Base-by-base conservation (phyloP, 1,140 invertebrate genomes). In the Akabosia matsudoensis region DNA sequence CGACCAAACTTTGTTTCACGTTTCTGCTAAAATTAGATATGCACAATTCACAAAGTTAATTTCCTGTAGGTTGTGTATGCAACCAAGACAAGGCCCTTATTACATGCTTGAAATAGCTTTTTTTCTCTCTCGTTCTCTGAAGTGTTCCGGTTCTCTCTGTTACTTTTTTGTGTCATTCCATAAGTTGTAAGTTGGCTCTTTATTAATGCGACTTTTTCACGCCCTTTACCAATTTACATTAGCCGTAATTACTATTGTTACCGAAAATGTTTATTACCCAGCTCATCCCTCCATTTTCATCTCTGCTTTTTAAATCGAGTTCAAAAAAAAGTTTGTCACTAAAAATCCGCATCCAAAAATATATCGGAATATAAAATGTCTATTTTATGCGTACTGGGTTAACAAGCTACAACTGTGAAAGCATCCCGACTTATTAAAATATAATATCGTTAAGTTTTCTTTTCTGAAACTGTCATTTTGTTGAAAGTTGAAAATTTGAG, bases 41-140 rank as follows among this genome's bases (percentile, higher is more conserved):
- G 80, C 80, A 81, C 80, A 81, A 81, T 81, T 81, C 78, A 81
- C 74, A 77, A 79, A 81, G 80, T 79, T 81, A 81, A 81, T 81
- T 81, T 81, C 76, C 78, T 79, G 76, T 79, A 79, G 70, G 77
- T 28, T 37, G 70, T 74, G 77, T 78, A 70, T 67, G 61, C 24
- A 30, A n/a, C n/a, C n/a, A n/a, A 79, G 78, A 81, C 80, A 78
- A 71, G 75, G 73, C 33, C 72, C 80, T 79, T 81, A 79, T 78
- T 79, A 79, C 80, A 79, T 81, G 78, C 71, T 79, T 79, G 78
- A 79, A 81, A 78, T 79, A 79, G 74, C 78, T 74, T 51, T 79
- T 79, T 79, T 79, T 79, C 76, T 70, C 45, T 61, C 28, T 45
- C 37, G 7, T 18, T 45, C 37, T 18, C 37, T 45, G 7, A 28